phyloP scores from a whole-genome alignment of 2,113 vertebrate genomes.

The Phycodurus eques region DNA sequence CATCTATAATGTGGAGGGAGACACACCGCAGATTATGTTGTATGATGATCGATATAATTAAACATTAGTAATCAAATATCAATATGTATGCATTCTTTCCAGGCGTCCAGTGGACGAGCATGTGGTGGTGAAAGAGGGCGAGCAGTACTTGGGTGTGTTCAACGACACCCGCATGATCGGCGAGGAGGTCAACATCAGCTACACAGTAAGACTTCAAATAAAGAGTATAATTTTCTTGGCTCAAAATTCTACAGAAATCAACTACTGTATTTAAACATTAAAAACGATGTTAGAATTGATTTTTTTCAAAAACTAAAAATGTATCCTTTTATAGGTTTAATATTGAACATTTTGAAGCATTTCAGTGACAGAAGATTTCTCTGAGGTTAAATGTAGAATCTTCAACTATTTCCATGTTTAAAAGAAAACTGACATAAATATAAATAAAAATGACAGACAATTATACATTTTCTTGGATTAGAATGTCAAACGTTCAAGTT shows the following conservation, averaged over 20 bases:
- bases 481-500: too few relatives aligned
- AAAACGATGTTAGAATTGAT: too few relatives aligned
- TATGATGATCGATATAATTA: background rate
- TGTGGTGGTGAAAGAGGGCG: constrained; percentile 79
- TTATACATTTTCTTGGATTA: too few relatives aligned
- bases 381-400: too few relatives aligned
- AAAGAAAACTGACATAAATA: too few relatives aligned
- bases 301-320: too few relatives aligned
- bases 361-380: too few relatives aligned
- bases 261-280: too few relatives aligned
- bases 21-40: background rate
- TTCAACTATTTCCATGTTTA: too few relatives aligned
- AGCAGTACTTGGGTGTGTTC: constrained; percentile 72
- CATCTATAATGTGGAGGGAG: background rate
- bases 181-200: constrained; percentile 84
- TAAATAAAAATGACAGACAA: too few relatives aligned
- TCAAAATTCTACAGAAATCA: background rate
- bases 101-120: constrained; percentile 73
- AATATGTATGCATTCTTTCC: background rate
- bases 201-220: constrained; percentile 74
- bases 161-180: constrained; percentile 83
- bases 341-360: too few relatives aligned
- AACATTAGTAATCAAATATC: background rate
- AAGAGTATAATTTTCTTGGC: background rate
- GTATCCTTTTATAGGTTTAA: too few relatives aligned